Base-by-base conservation (phyloP, 2,113 vertebrate genomes). In the Melanostigma gelatinosum region DNA sequence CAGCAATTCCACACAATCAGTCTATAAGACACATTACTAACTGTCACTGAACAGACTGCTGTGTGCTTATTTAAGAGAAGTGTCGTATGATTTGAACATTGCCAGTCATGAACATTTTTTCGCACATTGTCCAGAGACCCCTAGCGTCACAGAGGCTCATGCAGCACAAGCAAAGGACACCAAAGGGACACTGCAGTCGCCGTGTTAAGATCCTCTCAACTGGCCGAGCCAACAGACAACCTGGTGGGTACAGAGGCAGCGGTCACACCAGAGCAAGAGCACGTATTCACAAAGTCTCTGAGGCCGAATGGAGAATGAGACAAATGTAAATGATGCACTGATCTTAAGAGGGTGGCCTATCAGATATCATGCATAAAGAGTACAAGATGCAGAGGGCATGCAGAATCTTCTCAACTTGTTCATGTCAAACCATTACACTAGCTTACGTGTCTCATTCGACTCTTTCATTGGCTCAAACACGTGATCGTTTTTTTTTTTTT, bases 351-450 rank as follows among this genome's bases (percentile, higher is more conserved):
- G 22, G 72, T 61, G 75, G 58, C 73, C 85, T 73, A 22, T 86
- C 36, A 48, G 71, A 79, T 62, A 18, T 82, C 94, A 95, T 94
- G 94, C 93, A 93, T 67, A 78, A 69, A 88, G 1, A 13, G 70
- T 86, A 78, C 85, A 91, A 86, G 87, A 94, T 94, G 94, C 94
- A 94, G 81, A 93, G 65, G 42, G 72, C 95, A 95, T 95, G 95
- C 94, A 93, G 72, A 86, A 82, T 82, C 61, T n/a, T 55, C 54
- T 72, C 71, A 80, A 71, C 67, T 77, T 65, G 54, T 55, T 75
- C 52, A 82, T 58, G 44, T 83, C 75, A 91, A 75, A 92, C 79
- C 80, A 84, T 67, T 63, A 54, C 76, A 85, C 32, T 46, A 52
- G 85, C 62, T 32, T 69, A 60, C 32, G 74, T 60, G 77, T 77